phyloP scores from a whole-genome alignment of 2,888 invertebrate genomes.

The Ophion slaviceki region DNA sequence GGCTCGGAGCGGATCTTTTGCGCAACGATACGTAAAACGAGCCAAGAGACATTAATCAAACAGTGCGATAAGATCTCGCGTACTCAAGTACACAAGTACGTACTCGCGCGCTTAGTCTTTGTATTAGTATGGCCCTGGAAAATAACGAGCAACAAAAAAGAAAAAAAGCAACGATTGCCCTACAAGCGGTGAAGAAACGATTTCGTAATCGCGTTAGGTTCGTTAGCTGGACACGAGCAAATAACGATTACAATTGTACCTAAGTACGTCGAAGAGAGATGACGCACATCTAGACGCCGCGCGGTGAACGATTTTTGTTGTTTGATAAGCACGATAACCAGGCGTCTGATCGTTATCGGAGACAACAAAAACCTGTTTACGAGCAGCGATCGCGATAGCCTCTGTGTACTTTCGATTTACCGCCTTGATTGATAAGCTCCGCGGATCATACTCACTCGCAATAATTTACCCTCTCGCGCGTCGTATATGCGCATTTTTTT shows the following conservation, averaged over 20 bases:
- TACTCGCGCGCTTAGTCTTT: not conserved
- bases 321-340: slow-evolving; percentile 62
- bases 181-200: slow-evolving; percentile 1
- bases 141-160: not conserved
- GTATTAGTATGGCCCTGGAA: not conserved
- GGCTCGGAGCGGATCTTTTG: not conserved
- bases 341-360: slow-evolving; percentile 59
- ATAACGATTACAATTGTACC: slow-evolving; percentile 24
- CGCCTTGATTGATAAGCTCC: slow-evolving; percentile 38
- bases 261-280: not conserved
- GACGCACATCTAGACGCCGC: not conserved
- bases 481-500: not conserved
- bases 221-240: slow-evolving; percentile 43
- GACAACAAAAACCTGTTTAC: slow-evolving; percentile 65
- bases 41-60: too few relatives aligned
- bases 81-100: not conserved
- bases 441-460: not conserved
- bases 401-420: slow-evolving; percentile 11
- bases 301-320: slow-evolving; percentile 59
- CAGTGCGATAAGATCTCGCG: not conserved
- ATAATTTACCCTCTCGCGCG: not conserved
- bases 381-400: slow-evolving; percentile 37
- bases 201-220: slow-evolving; percentile 7
- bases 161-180: not conserved
- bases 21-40: not conserved